Conservation (phyloP, 2,113 vertebrate genomes). For the Seriola quinqueradiata region DNA sequence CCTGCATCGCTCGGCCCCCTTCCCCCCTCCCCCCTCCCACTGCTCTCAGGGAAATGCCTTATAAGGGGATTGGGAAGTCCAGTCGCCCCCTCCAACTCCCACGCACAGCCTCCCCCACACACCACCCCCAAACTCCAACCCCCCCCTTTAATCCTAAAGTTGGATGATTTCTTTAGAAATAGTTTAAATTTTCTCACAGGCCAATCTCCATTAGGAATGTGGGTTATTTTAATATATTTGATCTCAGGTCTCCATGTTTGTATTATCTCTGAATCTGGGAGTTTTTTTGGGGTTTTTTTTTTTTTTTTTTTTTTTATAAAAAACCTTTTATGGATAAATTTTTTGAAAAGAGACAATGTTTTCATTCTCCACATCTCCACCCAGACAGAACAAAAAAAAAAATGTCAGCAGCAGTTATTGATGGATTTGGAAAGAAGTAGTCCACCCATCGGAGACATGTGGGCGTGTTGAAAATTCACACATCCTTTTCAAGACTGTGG, state of each 20-base stretch:
- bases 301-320: background rate
- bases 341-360: background rate
- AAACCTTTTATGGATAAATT: constrained; percentile 43
- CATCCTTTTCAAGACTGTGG: constrained; percentile 48
- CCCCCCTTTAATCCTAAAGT: constrained; percentile 29
- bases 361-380: constrained; percentile 7
- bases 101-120: constrained; percentile 6
- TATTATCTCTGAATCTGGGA: background rate
- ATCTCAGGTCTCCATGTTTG: background rate
- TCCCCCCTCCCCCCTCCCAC: constrained; percentile 70
- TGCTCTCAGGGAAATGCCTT: constrained; percentile 74
- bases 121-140: background rate
- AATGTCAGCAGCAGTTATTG: background rate
- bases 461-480: constrained; percentile 41
- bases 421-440: background rate
- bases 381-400: background rate
- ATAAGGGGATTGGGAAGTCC: constrained; percentile 79
- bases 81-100: constrained; percentile 42
- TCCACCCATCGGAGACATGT: background rate
- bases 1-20: constrained; percentile 72
- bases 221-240: constrained; percentile 26
- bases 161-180: constrained; percentile 18
- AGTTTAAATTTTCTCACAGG: constrained; percentile 31
- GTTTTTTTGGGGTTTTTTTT: background rate
- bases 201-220: constrained; percentile 51